Percentiles rank a stretch among this genome's conserved stretches.
These are phyloP conservation scores for Taxidea taxus DNA, from an alignment of 2,113 vertebrate species.

Conservation along the genomic window DNA sequence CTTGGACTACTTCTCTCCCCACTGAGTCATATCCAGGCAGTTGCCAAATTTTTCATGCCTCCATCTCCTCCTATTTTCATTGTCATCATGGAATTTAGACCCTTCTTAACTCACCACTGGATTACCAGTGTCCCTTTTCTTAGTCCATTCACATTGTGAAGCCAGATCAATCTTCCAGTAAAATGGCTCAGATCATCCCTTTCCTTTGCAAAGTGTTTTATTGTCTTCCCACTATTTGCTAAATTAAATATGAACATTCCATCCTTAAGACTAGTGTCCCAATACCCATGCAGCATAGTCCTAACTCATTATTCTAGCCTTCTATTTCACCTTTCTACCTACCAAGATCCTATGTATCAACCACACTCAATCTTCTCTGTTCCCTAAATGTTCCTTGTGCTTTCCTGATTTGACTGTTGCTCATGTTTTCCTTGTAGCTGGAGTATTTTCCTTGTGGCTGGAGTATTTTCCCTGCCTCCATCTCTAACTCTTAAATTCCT, in stretches of 20 bases:
- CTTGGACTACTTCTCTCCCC: not conserved
- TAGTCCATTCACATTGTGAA: not conserved
- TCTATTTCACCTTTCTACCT: not conserved
- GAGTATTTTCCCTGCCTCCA: not conserved
- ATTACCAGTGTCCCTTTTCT: not conserved
- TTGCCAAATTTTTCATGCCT: not conserved
- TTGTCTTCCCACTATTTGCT: not conserved
- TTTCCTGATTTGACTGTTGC: conserved; percentile 2
- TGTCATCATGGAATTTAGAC: conserved; percentile 27
- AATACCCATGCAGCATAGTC: not conserved
- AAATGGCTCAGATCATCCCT: not conserved
- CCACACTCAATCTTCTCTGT: not conserved
- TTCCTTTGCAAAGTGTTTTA: conserved; percentile 73
- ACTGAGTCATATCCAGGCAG: not conserved
- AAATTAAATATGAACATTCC: not conserved
- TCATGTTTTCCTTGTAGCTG: not conserved
- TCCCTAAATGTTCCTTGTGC: not conserved
- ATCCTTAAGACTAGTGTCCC: not conserved
- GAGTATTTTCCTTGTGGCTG: not conserved
- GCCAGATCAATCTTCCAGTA: conserved; percentile 10
- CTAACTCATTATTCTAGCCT: conserved; percentile 1
- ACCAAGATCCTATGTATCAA: not conserved
- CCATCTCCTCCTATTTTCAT: not conserved
- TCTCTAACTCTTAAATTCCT: not conserved
- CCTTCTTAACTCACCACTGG: not conserved